A percentile compares a stretch with the other conserved stretches of the same genome.
phyloP scores from a whole-genome alignment of 2,888 invertebrate species.

The Capitulum mitella region DNA sequence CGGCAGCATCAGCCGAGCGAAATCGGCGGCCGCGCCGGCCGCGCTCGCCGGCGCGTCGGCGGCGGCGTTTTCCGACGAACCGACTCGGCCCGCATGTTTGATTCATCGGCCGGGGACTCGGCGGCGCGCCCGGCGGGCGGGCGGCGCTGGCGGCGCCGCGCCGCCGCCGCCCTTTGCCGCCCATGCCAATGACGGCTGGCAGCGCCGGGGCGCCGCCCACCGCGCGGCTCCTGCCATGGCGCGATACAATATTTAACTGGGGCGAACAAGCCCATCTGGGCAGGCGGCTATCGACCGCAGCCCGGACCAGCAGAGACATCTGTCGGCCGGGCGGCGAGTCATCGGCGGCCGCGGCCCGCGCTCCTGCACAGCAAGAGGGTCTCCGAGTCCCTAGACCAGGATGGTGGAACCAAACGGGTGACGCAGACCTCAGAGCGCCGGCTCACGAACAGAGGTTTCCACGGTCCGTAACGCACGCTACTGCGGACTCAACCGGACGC shows the following conservation, averaged over 20 bases:
- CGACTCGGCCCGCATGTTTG: not conserved
- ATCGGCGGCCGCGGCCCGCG: not conserved
- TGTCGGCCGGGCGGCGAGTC: not conserved
- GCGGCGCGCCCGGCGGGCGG: not conserved
- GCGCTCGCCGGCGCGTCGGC: no score
- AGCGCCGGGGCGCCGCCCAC: not conserved
- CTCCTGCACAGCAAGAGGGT: no score
- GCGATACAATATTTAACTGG: slow-evolving; percentile 6
- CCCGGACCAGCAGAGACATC: not conserved
- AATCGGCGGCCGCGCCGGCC: no score
- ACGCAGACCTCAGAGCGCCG: no score
- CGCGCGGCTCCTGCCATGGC: not conserved
- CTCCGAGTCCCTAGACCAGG: no score
- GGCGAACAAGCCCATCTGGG: not conserved
- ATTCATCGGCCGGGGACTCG: no score
- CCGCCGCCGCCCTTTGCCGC: not conserved
- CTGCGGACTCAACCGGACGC: no score
- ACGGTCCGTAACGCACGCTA: no score
- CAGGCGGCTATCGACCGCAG: not conserved
- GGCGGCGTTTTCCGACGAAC: no score
- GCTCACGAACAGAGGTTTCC: no score
- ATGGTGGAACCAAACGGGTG: no score
- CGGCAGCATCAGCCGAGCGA: no score
- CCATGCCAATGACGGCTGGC: not conserved
- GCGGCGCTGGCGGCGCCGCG: not conserved